Conservation (phyloP, 2,888 invertebrate species). For the Thelaira solivaga region DNA sequence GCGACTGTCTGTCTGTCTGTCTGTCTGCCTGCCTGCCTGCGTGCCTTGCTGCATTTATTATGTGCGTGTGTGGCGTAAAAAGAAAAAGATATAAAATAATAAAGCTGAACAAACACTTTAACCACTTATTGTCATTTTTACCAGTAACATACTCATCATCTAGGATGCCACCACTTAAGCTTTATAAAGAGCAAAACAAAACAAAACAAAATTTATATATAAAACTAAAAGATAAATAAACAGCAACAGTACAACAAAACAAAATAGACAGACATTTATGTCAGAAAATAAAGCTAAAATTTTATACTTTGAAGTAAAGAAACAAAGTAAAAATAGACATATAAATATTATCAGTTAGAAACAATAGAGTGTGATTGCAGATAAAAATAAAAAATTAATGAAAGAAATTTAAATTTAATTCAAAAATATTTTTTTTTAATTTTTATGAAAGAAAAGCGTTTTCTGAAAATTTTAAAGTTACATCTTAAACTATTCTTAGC, state of each 20-base stretch:
- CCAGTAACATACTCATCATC: conserved; percentile 39
- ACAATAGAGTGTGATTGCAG: not conserved
- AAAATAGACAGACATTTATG: not conserved
- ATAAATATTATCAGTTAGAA: conserved; percentile 23
- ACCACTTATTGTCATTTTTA: conserved; percentile 61
- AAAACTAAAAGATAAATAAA: conserved; percentile 37
- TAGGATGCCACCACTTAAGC: conserved; percentile 51
- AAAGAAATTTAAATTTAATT: not conserved
- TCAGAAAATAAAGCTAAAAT: not conserved
- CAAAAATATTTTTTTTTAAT: too few species aligned
- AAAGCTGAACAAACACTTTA: conserved; percentile 45
- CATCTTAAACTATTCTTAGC: not conserved
- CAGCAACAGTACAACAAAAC: not conserved
- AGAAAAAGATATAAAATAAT: conserved; percentile 20
- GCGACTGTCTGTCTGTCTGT: not conserved
- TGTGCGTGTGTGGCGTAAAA: not conserved
- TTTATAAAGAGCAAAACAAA: conserved; percentile 5
- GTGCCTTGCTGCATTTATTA: too few species aligned
- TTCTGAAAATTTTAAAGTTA: not conserved
- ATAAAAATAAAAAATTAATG: not conserved
- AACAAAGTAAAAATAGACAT: not conserved
- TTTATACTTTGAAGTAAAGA: not conserved
- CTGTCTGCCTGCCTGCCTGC: too few species aligned
- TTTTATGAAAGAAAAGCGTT: not conserved
- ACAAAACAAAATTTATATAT: too few species aligned